Percentiles rank a stretch among this genome's conserved stretches.
These are phyloP conservation scores for Gastrophysa polygoni DNA, from an alignment of 2,888 invertebrate species.

Conservation along the genomic window DNA sequence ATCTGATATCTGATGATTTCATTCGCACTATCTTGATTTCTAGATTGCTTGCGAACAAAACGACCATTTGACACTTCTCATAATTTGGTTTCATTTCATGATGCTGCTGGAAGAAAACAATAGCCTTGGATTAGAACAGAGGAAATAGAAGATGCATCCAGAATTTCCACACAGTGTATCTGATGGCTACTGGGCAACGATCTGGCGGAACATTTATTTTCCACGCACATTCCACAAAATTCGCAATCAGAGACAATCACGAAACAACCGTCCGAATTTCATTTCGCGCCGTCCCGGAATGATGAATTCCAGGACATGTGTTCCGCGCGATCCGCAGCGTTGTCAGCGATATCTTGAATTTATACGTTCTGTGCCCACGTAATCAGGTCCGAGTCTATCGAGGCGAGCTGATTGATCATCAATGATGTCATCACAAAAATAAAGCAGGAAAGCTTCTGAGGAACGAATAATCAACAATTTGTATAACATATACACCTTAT, in stretches of 20 bases:
- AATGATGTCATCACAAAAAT: too few relatives aligned
- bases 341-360: constrained; percentile 12
- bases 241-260: neutral
- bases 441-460: too few relatives aligned
- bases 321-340: neutral
- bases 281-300: neutral
- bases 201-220: neutral
- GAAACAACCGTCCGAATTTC: neutral
- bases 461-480: too few relatives aligned
- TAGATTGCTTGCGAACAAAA: too few relatives aligned
- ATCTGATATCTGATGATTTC: too few relatives aligned
- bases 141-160: neutral
- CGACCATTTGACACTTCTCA: too few relatives aligned
- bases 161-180: neutral
- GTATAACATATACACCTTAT: too few relatives aligned
- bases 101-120: too few relatives aligned
- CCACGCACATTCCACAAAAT: neutral
- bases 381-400: constrained; percentile 6
- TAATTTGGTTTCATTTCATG: too few relatives aligned
- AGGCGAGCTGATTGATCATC: constrained; percentile 11
- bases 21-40: too few relatives aligned
- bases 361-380: constrained; percentile 6
- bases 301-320: neutral
- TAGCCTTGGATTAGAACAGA: neutral
- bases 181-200: neutral